These are phyloP conservation scores for Grammomys dolichurus DNA, from an alignment of 2,113 vertebrate species.

Conservation along the genomic window DNA sequence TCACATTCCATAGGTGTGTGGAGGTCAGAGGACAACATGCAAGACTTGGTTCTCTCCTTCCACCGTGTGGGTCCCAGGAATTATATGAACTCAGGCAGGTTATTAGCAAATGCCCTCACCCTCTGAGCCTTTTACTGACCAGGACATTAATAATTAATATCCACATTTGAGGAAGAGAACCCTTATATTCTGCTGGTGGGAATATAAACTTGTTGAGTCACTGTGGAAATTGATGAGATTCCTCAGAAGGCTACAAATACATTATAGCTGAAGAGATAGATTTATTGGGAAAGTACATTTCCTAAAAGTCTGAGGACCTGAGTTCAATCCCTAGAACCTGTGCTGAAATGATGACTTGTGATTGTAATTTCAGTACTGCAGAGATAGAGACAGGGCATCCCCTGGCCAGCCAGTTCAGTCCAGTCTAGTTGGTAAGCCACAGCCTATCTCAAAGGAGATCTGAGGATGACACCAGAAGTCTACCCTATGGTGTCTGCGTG, in stretches of 20 bases:
- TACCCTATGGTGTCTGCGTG: background rate
- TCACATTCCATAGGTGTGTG: background rate
- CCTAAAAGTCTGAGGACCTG: background rate
- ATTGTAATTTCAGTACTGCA: background rate
- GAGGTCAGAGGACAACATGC: background rate
- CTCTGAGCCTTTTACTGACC: background rate
- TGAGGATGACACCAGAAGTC: background rate
- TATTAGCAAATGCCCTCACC: background rate
- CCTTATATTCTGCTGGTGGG: background rate
- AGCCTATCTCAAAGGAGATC: background rate
- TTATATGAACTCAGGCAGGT: background rate
- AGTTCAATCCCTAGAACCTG: background rate
- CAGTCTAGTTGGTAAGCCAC: background rate
- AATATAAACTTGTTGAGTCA: background rate
- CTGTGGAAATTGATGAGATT: no score
- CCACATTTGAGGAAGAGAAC: background rate
- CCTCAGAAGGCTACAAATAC: background rate
- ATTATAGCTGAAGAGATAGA: background rate
- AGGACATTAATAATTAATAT: constrained; percentile 1
- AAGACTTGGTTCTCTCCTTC: background rate
- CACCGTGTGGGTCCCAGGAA: background rate
- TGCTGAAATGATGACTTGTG: background rate
- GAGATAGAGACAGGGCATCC: background rate
- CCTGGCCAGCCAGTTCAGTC: background rate
- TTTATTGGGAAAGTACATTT: background rate